phyloP scores from a whole-genome alignment of 1,140 invertebrate genomes.

The Trinorchestia longiramus region DNA sequence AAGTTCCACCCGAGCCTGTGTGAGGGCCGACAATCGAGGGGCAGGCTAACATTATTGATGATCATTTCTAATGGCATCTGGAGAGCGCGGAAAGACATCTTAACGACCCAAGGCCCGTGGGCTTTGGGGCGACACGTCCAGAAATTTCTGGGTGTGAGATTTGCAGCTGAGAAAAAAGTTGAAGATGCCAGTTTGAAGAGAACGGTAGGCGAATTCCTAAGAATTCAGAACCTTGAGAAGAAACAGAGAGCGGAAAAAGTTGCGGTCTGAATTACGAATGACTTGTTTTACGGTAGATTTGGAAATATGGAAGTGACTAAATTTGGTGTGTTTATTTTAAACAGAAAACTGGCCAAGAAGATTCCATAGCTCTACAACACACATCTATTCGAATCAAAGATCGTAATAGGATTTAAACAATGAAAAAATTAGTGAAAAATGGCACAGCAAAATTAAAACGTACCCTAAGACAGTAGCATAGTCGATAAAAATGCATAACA shows the following conservation, averaged over 20 bases:
- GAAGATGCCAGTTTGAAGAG: background rate
- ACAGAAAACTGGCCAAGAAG: no score
- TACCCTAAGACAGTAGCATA: no score
- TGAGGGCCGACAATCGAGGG: slow-evolving; percentile 35
- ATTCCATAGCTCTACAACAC: no score
- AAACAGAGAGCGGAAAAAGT: background rate
- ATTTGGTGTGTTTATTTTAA: background rate
- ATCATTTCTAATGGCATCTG: slow-evolving; percentile 51
- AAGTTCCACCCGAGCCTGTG: slow-evolving; percentile 33
- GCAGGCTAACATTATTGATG: slow-evolving; percentile 48
- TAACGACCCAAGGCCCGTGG: slow-evolving; percentile 29
- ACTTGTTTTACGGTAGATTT: background rate
- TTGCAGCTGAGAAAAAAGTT: slow-evolving; percentile 1
- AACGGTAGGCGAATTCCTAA: background rate
- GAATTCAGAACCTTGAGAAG: background rate
- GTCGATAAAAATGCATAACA: no score
- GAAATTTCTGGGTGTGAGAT: background rate
- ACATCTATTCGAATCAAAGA: no score
- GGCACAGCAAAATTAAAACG: no score
- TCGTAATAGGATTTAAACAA: no score
- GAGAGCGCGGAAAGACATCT: slow-evolving; percentile 32
- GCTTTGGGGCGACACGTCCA: slow-evolving; percentile 34
- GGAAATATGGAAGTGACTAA: background rate
- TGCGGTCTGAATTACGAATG: background rate
- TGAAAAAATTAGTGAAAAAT: no score